A percentile compares a stretch with the other conserved stretches of the same genome.
Evolutionary conservation across 2,888 invertebrate species (phyloP).

Genomic region (Iphiclides podalirius): DNA sequence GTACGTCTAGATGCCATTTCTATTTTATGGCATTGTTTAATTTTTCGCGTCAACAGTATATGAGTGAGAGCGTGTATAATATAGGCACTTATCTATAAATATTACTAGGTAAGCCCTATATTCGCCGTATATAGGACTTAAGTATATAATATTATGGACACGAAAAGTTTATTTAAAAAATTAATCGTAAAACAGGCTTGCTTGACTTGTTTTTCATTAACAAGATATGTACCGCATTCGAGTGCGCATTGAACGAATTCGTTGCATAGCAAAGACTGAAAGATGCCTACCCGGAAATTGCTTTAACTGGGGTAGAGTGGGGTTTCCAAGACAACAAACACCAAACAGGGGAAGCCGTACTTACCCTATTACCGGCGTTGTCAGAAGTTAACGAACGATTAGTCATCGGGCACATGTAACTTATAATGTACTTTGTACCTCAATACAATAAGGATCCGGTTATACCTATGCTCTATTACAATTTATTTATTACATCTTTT

Average conservation of each 20-base stretch:
- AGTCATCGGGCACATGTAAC: constrained; percentile 27
- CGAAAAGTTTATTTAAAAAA: constrained; percentile 10
- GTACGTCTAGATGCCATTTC: too few relatives aligned
- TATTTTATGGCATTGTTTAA: too few relatives aligned
- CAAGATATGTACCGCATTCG: constrained; percentile 20
- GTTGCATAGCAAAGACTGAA: constrained; percentile 24
- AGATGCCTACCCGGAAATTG: constrained; percentile 67
- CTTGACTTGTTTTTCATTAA: too few relatives aligned
- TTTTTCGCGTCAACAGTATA: too few relatives aligned
- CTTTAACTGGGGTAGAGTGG: constrained; percentile 43
- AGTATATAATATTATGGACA: too few relatives aligned
- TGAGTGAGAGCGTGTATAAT: too few relatives aligned
- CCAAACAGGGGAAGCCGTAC: constrained; percentile 67
- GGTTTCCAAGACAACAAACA: constrained; percentile 64
- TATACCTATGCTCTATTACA: constrained; percentile 4
- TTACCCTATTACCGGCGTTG: constrained; percentile 30
- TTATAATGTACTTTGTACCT: constrained; percentile 19
- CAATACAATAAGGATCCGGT: constrained; percentile 20
- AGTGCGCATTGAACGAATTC: constrained; percentile 30
- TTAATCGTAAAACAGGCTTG: not conserved
- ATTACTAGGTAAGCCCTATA: too few relatives aligned
- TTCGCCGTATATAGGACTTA: too few relatives aligned
- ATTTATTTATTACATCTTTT: not conserved
- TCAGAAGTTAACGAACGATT: constrained; percentile 31
- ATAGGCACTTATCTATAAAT: too few relatives aligned